Evolutionary conservation across 2,797 vertebrate species (phyloP).

Genomic region (Gobionotothen gibberifrons): DNA sequence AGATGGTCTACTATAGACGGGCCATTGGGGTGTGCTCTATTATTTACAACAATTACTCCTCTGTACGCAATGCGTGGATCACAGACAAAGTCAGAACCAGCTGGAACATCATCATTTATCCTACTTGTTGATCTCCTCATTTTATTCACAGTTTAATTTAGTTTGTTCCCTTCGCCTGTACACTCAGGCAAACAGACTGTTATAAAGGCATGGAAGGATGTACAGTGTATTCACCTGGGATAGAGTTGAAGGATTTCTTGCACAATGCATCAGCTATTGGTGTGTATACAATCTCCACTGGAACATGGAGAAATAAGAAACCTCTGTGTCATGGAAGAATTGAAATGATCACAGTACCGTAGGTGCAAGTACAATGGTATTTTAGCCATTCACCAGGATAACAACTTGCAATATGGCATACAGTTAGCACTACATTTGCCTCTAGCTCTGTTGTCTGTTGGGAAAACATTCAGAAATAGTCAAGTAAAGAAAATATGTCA

Average conservation of each 20-base stretch:
- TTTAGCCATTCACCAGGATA: slow-evolving; percentile 16
- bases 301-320: slow-evolving; percentile 20
- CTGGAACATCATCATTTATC: slow-evolving; percentile 35
- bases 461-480: not conserved
- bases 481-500: not conserved
- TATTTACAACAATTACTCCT: slow-evolving; percentile 40
- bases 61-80: slow-evolving; percentile 22
- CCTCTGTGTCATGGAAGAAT: slow-evolving; percentile 2
- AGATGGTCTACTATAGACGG: slow-evolving; percentile 17
- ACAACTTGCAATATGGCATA: slow-evolving; percentile 11
- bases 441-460: slow-evolving; percentile 1
- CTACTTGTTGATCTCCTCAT: slow-evolving; percentile 24
- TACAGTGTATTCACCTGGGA: slow-evolving; percentile 24
- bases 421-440: slow-evolving; percentile 21
- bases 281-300: slow-evolving; percentile 18
- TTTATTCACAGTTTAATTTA: slow-evolving; percentile 25
- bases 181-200: slow-evolving; percentile 8
- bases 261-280: slow-evolving; percentile 3
- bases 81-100: slow-evolving; percentile 39
- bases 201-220: slow-evolving; percentile 17
- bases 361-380: slow-evolving; percentile 6
- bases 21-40: slow-evolving; percentile 25
- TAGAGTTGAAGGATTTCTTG: slow-evolving; percentile 23
- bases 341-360: slow-evolving; percentile 1
- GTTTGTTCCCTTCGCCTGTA: slow-evolving; percentile 5